Evolutionary conservation across 2,888 invertebrate species (phyloP).

Genomic region (Lamellibrachia columna): DNA sequence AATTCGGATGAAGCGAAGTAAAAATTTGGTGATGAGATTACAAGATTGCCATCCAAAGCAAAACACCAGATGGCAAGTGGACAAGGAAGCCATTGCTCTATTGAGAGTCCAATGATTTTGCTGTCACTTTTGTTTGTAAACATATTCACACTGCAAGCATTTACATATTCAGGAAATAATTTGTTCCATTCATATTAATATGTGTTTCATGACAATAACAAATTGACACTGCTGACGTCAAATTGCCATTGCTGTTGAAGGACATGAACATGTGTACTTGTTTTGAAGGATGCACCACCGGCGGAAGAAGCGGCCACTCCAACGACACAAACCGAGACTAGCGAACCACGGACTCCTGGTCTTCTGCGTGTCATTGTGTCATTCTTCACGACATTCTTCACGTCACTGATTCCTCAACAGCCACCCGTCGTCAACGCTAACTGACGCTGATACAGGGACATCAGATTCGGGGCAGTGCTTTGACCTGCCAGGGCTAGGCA

Average conservation of each 20-base stretch:
- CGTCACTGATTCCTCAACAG: slow-evolving; percentile 91
- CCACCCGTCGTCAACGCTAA: slow-evolving; percentile 69
- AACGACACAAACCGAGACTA: slow-evolving; percentile 33
- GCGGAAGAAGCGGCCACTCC: slow-evolving; percentile 30
- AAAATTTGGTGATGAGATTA: not conserved
- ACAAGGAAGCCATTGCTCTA: too few species aligned
- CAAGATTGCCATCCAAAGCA: too few species aligned
- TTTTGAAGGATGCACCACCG: slow-evolving; percentile 29
- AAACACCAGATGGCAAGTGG: too few species aligned
- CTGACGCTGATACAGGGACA: slow-evolving; percentile 34
- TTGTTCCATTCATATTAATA: too few species aligned
- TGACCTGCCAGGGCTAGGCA: not conserved
- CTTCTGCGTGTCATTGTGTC: slow-evolving; percentile 84
- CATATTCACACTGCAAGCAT: too few species aligned
- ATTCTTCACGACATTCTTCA: slow-evolving; percentile 91
- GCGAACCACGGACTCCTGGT: slow-evolving; percentile 70
- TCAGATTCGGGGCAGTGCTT: not conserved
- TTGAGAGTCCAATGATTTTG: too few species aligned
- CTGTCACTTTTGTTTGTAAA: too few species aligned
- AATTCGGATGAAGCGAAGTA: not conserved
- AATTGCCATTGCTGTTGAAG: not conserved
- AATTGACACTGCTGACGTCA: not conserved
- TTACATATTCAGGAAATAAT: too few species aligned
- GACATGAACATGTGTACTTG: not conserved
- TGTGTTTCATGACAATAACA: not conserved